Percentiles rank a stretch among this genome's conserved stretches.
Conservation (phyloP, 1,140 invertebrate genomes). For the Pomacea maculata region DNA sequence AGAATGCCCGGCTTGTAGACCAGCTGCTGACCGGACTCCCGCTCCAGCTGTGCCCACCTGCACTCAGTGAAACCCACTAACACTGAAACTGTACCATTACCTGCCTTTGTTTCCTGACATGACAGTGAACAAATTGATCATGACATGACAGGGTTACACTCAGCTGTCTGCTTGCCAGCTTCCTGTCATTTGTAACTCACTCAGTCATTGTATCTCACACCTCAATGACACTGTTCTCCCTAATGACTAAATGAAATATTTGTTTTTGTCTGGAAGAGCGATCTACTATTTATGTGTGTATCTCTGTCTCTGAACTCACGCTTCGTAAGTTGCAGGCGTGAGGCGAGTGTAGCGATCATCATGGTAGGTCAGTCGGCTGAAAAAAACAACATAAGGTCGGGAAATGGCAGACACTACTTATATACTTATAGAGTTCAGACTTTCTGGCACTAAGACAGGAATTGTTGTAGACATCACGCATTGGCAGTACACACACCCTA, state of each 20-base stretch:
- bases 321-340: conserved; percentile 51
- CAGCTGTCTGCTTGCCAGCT: too few species aligned
- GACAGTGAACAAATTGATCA: background rate
- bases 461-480: too few species aligned
- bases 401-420: background rate
- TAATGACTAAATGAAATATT: too few species aligned
- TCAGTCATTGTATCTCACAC: too few species aligned
- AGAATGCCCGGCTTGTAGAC: conserved; percentile 55
- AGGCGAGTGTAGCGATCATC: conserved; percentile 57
- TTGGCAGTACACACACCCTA: too few species aligned
- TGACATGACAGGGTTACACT: background rate
- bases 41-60: conserved; percentile 54
- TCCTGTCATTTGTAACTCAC: too few species aligned
- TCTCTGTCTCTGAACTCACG: conserved; percentile 44
- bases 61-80: background rate
- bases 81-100: too few species aligned
- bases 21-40: conserved; percentile 57
- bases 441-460: too few species aligned
- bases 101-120: background rate
- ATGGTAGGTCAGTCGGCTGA: conserved; percentile 55
- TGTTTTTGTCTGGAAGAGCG: too few species aligned
- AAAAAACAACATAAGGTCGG: conserved; percentile 7
- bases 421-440: too few species aligned
- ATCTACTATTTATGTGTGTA: too few species aligned
- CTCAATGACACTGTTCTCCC: too few species aligned